phyloP scores from a whole-genome alignment of 1,140 invertebrate genomes.

The Polypedilum pembai region DNA sequence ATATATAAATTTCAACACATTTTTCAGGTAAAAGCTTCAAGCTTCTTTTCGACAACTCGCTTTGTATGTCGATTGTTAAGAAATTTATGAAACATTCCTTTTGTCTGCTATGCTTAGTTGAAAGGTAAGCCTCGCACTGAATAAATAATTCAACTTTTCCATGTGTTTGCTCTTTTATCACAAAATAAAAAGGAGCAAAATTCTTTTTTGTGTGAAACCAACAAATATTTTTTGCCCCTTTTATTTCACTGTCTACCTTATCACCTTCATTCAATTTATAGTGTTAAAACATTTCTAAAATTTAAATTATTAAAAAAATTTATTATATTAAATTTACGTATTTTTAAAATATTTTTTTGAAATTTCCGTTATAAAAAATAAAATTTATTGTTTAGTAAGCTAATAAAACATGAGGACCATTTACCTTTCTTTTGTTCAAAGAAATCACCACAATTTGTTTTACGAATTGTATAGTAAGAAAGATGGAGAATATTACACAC shows the following conservation, averaged over 20 bases:
- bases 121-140: not conserved
- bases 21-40: not conserved
- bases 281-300: too few species aligned
- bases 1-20: not conserved
- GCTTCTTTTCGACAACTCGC: not conserved
- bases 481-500: not conserved
- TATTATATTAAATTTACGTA: too few species aligned
- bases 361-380: too few species aligned
- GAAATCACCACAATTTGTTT: not conserved
- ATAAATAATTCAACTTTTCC: conserved; percentile 12
- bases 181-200: too few species aligned
- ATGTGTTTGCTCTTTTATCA: not conserved
- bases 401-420: not conserved
- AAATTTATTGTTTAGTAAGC: not conserved
- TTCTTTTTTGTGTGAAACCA: too few species aligned
- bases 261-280: too few species aligned
- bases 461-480: not conserved
- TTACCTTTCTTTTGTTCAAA: not conserved
- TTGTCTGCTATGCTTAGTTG: not conserved
- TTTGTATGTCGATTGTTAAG: not conserved
- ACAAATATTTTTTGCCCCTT: too few species aligned
- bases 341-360: too few species aligned
- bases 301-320: too few species aligned
- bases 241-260: too few species aligned
- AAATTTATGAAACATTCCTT: not conserved